These are phyloP conservation scores for Phodopus roborovskii DNA, from an alignment of 2,113 vertebrate species.

Conservation along the genomic window DNA sequence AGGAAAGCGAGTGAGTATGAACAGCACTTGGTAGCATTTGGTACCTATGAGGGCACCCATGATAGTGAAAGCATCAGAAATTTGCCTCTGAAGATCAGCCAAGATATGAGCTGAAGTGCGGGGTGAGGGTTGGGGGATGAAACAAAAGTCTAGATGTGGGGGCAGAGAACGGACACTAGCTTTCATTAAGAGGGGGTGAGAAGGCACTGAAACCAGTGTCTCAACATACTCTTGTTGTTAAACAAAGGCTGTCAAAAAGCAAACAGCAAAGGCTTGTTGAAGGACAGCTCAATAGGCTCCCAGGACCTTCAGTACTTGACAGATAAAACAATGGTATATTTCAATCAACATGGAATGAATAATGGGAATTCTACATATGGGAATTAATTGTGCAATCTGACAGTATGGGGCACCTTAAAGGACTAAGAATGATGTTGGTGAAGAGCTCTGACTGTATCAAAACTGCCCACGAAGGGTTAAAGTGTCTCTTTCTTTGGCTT, in stretches of 20 bases:
- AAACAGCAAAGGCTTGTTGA: not conserved
- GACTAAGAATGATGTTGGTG: not conserved
- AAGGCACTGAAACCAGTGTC: not conserved
- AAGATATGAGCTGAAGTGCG: not conserved
- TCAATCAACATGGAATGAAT: not conserved
- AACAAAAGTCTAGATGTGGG: not conserved
- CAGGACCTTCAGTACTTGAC: not conserved
- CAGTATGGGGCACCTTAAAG: not conserved
- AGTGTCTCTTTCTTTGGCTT: not conserved
- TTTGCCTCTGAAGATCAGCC: not conserved
- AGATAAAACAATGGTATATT: not conserved
- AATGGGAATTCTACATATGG: not conserved
- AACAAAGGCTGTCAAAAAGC: not conserved
- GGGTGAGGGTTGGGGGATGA: not conserved
- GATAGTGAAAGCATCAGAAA: not conserved
- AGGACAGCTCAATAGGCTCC: not conserved
- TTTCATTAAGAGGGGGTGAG: not conserved
- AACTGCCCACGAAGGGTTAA: constrained; percentile 44
- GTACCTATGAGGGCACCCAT: not conserved
- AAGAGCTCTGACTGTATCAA: constrained; percentile 14
- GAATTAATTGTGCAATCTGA: not conserved
- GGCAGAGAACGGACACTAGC: not conserved
- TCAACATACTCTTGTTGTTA: not conserved
- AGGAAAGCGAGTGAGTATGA: not conserved
- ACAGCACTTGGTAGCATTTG: no score